These are phyloP conservation scores for Columba guinea DNA, from an alignment of 2,797 vertebrate genomes.

Conservation along the genomic window DNA sequence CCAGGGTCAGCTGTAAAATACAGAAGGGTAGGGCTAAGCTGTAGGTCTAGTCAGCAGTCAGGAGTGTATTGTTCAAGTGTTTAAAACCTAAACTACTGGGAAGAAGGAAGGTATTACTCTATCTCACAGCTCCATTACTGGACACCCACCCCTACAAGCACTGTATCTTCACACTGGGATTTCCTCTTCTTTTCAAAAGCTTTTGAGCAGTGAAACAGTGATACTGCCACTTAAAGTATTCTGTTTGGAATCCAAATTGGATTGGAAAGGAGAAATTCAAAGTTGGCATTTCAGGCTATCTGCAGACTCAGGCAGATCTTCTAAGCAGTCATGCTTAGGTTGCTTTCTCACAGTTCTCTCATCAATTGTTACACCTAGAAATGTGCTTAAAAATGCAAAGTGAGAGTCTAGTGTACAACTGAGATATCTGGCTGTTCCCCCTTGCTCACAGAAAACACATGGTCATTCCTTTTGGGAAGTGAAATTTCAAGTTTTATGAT, in stretches of 20 bases:
- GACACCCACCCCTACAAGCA: background rate
- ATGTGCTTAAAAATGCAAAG: background rate
- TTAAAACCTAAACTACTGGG: background rate
- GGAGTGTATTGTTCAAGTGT: background rate
- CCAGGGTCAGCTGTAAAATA: background rate
- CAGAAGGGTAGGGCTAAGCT: background rate
- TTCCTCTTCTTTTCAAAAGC: background rate
- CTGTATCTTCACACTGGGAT: background rate
- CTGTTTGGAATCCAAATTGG: background rate
- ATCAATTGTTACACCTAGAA: background rate
- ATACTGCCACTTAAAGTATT: background rate
- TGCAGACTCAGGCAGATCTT: background rate
- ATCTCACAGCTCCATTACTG: background rate
- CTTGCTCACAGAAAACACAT: background rate
- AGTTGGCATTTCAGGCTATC: background rate
- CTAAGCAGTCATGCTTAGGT: background rate
- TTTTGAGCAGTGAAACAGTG: background rate
- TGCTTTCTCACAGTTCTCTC: background rate
- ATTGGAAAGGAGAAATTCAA: background rate
- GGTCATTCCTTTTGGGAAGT: background rate
- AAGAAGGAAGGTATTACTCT: background rate
- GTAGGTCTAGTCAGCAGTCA: background rate
- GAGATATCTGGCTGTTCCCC: background rate
- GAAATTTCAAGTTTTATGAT: constrained; percentile 16
- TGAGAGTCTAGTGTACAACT: background rate